Evolutionary conservation across 2,888 invertebrate species (phyloP).

Genomic region (Ptycholaimellus sp.): DNA sequence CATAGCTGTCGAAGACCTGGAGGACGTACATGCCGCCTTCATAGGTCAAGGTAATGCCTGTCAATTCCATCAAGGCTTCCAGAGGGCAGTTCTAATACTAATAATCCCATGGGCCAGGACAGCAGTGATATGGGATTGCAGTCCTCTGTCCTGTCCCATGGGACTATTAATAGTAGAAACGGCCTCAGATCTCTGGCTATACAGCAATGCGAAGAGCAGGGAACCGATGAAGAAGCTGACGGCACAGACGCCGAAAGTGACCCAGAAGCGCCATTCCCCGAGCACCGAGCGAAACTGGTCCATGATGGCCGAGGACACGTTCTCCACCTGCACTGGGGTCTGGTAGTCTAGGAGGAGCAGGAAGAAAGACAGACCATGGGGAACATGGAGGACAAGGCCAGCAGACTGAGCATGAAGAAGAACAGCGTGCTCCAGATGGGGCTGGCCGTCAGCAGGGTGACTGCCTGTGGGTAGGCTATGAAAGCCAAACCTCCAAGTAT

Average conservation of each 20-base stretch:
- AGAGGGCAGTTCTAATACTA: too few relatives aligned
- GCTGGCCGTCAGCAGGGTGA: slow-evolving; percentile 6
- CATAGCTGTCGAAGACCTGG: slow-evolving; percentile 8
- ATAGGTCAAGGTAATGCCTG: too few relatives aligned
- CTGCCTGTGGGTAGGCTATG: slow-evolving; percentile 8
- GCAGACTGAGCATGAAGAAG: slow-evolving; percentile 8
- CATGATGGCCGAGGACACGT: slow-evolving; percentile 6
- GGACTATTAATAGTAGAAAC: too few relatives aligned
- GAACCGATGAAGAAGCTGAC: slow-evolving; percentile 6
- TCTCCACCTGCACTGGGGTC: too few relatives aligned
- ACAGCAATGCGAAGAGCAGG: too few relatives aligned
- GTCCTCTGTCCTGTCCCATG: too few relatives aligned
- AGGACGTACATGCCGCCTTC: slow-evolving; percentile 9
- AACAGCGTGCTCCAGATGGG: slow-evolving; percentile 8
- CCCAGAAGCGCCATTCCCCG: slow-evolving; percentile 8
- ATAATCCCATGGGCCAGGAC: too few relatives aligned
- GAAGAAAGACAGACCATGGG: too few relatives aligned
- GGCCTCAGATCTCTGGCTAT: too few relatives aligned
- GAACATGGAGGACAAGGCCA: slow-evolving; percentile 8
- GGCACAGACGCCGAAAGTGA: slow-evolving; percentile 5
- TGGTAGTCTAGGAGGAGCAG: too few relatives aligned
- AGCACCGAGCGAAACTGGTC: slow-evolving; percentile 5
- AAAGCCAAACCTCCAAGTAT: slow-evolving; percentile 7
- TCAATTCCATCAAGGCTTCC: too few relatives aligned
- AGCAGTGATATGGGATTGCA: too few relatives aligned